Base-by-base conservation (phyloP, 2,797 vertebrate species). In the Gambusia yucatana region DNA sequence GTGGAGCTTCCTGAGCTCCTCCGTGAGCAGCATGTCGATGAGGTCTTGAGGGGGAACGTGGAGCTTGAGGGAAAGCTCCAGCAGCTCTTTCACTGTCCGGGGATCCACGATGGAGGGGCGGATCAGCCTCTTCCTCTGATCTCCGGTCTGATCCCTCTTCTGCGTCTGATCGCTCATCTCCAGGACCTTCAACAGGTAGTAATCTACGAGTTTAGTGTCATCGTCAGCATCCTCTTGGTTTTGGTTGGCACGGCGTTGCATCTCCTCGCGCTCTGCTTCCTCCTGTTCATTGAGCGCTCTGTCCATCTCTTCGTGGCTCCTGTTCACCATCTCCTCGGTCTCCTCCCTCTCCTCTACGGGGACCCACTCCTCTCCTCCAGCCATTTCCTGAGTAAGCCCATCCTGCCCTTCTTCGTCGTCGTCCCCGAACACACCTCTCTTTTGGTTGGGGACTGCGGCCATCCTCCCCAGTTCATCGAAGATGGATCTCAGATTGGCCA, bases 11-110 rank as follows among this genome's bases (percentile, higher is more conserved):
- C 93, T 93, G n/a, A 96, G 91, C 83, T 99, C 97, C 82, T 97
- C 96, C 47, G 95, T 97, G 89, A 97, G 97, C 87, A 99, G 89
- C 97, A 98, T 97, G 44, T 99, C 97, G 78, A 99, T 96, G 57
- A 99, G 96, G 87, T 99, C 98, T 94, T 99, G 98, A 0, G 98
- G 98, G 8, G 98, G 98, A 67, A 99, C 97, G 93, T 99, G 98
- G 86, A 99, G 96, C 94, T 97, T 99, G 89, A 97, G 95, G 52
- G 98, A 99, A 76, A 99, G 96, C 90, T 98, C 96, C 84, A 99
- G 97, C 88, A 99, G 84, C 90, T 98, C 97, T 90, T 97, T 97
- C 85, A 99, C 91, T 1, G 96, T 96, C 80, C 97, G 96, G 30
- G 97, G 97, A 82, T 98, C 96, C 0, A 98, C 88, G 50, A 97